These are phyloP conservation scores for Alosa sapidissima DNA, from an alignment of 2,797 vertebrate species.

Conservation along the genomic window DNA sequence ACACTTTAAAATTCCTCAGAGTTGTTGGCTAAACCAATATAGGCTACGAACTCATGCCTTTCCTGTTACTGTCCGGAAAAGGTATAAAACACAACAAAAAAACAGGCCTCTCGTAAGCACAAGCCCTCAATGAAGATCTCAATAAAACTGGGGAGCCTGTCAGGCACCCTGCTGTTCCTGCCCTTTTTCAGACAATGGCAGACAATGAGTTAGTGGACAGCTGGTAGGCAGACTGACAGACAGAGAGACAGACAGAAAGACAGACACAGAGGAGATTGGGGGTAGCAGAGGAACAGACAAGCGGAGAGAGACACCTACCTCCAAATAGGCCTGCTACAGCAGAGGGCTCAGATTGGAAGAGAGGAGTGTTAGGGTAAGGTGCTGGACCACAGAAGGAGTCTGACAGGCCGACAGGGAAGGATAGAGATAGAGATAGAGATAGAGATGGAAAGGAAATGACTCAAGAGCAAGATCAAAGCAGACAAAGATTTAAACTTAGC, in stretches of 20 bases:
- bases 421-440: slow-evolving; percentile 58
- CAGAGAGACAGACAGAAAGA: not conserved
- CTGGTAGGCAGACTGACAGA: not conserved
- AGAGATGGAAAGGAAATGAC: slow-evolving; percentile 54
- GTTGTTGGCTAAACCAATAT: not conserved
- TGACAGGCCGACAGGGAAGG: slow-evolving; percentile 69
- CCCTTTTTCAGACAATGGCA: slow-evolving; percentile 9
- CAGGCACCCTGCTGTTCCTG: not conserved
- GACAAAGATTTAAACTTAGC: slow-evolving; percentile 17
- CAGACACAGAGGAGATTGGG: not conserved
- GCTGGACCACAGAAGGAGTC: slow-evolving; percentile 86
- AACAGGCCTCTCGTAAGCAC: not conserved
- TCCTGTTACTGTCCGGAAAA: not conserved
- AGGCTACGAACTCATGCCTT: not conserved
- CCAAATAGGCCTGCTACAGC: slow-evolving; percentile 86
- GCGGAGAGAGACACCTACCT: slow-evolving; percentile 73
- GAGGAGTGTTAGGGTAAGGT: slow-evolving; percentile 80
- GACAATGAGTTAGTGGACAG: slow-evolving; percentile 1
- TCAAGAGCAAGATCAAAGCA: slow-evolving; percentile 37
- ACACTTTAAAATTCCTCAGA: not conserved
- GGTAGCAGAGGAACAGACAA: not conserved
- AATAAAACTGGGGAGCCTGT: not conserved
- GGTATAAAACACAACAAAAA: no score
- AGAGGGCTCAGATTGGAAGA: slow-evolving; percentile 82
- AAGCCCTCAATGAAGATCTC: not conserved